Conservation (phyloP, 30 jellyfish, hydroid and myxozoan genomes). For the Hydra vulgaris region DNA sequence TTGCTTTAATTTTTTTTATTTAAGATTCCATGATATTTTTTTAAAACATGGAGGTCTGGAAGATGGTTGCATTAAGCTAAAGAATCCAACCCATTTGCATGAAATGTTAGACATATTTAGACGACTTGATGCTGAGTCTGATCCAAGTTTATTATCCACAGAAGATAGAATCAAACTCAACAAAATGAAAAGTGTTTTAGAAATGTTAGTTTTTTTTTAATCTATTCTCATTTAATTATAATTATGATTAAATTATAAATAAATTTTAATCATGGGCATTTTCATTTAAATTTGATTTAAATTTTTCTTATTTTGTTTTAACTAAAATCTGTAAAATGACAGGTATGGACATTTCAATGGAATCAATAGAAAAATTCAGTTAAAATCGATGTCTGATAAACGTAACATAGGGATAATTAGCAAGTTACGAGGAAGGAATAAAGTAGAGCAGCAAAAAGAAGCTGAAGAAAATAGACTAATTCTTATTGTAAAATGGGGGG, state of each 20-base stretch:
- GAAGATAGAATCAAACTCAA: conserved; percentile 1
- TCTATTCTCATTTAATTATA: too few species aligned
- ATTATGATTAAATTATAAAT: background rate
- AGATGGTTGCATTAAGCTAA: conserved; percentile 77
- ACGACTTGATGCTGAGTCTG: conserved; percentile 34
- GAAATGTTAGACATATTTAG: conserved; percentile 78
- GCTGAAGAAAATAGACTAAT: conserved; percentile 36
- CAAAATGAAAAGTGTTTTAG: conserved; percentile 16
- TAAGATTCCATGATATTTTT: conserved; percentile 59
- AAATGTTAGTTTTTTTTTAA: conserved; percentile 5
- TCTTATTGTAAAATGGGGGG: conserved; percentile 91
- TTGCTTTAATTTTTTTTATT: too few species aligned
- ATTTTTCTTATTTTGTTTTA: too few species aligned
- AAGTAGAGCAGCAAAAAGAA: conserved; percentile 11
- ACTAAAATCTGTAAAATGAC: too few species aligned
- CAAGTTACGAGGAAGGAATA: conserved; percentile 70
- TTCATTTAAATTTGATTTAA: too few species aligned
- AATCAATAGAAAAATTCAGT: conserved; percentile 67
- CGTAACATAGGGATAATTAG: conserved; percentile 60
- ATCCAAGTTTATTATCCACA: background rate
- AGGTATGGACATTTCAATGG: conserved; percentile 93
- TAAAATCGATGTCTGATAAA: conserved; percentile 69
- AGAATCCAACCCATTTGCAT: conserved; percentile 72
- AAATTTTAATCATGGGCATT: too few species aligned
- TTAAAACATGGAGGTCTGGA: conserved; percentile 81